phyloP scores from a whole-genome alignment of 2,888 invertebrate species.

The Oligia fasciuncula region DNA sequence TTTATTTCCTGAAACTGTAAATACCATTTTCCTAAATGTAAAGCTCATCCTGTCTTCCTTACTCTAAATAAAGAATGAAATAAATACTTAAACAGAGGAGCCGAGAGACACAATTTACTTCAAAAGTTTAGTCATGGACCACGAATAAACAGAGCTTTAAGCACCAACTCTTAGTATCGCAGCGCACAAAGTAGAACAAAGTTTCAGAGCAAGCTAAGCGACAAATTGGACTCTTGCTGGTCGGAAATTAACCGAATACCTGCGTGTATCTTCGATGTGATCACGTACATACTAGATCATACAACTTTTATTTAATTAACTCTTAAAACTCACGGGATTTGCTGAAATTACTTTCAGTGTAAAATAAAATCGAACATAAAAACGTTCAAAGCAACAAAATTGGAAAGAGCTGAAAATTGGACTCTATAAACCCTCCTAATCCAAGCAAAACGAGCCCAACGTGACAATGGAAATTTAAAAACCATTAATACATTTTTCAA shows the following conservation, averaged over 20 bases:
- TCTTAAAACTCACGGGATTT: slow-evolving; percentile 32
- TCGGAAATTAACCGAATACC: slow-evolving; percentile 64
- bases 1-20: slow-evolving; percentile 20
- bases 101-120: slow-evolving; percentile 69
- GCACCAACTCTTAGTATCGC: slow-evolving; percentile 62
- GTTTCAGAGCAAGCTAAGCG: slow-evolving; percentile 67
- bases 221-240: slow-evolving; percentile 69
- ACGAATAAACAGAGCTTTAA: slow-evolving; percentile 72
- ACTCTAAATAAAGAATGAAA: slow-evolving; percentile 53
- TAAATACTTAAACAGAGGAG: slow-evolving; percentile 60
- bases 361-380: slow-evolving; percentile 26
- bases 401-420: slow-evolving; percentile 40
- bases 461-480: slow-evolving; percentile 64
- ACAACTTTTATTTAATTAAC: slow-evolving; percentile 59
- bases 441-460: slow-evolving; percentile 40
- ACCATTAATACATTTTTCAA: slow-evolving; percentile 62
- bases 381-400: slow-evolving; percentile 24
- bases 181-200: slow-evolving; percentile 60
- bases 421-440: slow-evolving; percentile 57
- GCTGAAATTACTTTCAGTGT: slow-evolving; percentile 3
- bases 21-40: slow-evolving; percentile 37
- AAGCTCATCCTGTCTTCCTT: slow-evolving; percentile 25
- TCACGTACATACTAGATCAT: slow-evolving; percentile 57
- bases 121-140: slow-evolving; percentile 74
- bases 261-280: slow-evolving; percentile 58